Evolutionary conservation across 2,888 invertebrate species (phyloP).

Genomic region (Barypeithes pellucidus): DNA sequence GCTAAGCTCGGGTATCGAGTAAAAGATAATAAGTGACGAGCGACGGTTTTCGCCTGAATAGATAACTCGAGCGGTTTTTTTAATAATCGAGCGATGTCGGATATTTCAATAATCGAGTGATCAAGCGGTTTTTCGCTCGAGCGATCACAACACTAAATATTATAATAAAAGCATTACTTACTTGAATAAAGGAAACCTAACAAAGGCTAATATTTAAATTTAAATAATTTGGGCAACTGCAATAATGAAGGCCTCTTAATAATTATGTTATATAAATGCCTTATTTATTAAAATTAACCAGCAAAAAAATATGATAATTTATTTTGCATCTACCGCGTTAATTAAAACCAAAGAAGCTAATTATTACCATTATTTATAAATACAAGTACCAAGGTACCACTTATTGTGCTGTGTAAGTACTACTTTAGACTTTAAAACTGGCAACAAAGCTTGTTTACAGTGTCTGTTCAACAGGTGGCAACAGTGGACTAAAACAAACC

Average conservation of each 20-base stretch:
- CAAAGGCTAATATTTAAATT: too few relatives aligned
- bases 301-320: not conserved
- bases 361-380: constrained; percentile 13
- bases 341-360: not conserved
- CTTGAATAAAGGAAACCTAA: too few relatives aligned
- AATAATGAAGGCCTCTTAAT: not conserved
- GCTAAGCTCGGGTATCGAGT: too few relatives aligned
- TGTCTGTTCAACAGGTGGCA: constrained; percentile 65
- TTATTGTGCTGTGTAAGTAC: constrained; percentile 40
- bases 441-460: constrained; percentile 63
- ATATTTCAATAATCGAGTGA: too few relatives aligned
- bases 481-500: constrained; percentile 53
- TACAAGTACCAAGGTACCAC: constrained; percentile 29
- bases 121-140: too few relatives aligned
- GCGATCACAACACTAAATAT: too few relatives aligned
- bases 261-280: constrained; percentile 1
- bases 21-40: too few relatives aligned
- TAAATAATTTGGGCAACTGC: not conserved
- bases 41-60: too few relatives aligned
- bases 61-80: too few relatives aligned
- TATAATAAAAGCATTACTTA: too few relatives aligned
- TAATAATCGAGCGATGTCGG: too few relatives aligned
- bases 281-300: not conserved
- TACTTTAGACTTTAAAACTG: constrained; percentile 57
- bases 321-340: not conserved